Evolutionary conservation across 2,113 vertebrate genomes (phyloP).

Genomic region (Varanus komodoensis): DNA sequence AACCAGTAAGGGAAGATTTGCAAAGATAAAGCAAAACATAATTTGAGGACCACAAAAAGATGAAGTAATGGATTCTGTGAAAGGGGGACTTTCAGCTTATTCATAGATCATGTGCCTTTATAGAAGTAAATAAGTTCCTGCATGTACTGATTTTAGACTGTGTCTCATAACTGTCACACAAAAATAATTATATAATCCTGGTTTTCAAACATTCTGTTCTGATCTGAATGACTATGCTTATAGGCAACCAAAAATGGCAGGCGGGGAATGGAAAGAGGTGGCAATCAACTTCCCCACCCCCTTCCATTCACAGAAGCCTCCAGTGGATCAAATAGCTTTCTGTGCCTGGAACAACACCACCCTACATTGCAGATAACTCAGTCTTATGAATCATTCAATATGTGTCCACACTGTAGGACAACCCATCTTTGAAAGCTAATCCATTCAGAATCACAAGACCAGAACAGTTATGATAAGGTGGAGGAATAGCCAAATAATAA

Average conservation of each 20-base stretch:
- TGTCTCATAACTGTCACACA: neutral
- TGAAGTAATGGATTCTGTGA: neutral
- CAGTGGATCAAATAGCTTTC: neutral
- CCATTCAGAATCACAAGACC: neutral
- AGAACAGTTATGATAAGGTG: neutral
- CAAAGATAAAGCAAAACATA: neutral
- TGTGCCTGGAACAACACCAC: neutral
- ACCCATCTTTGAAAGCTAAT: neutral
- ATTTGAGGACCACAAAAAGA: neutral
- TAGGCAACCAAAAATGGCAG: neutral
- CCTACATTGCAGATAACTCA: neutral
- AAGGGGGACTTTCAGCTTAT: neutral
- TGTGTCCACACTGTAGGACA: neutral
- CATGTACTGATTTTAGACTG: neutral
- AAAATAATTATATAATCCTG: neutral
- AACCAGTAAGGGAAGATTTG: neutral
- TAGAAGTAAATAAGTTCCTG: neutral
- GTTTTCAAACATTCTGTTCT: conserved; percentile 1
- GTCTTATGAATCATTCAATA: neutral
- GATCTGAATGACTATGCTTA: neutral
- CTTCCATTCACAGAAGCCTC: neutral
- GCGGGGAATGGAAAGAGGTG: neutral
- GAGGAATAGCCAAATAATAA: neutral
- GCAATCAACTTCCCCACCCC: neutral
- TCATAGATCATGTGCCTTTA: neutral